Evolutionary conservation across 2,888 invertebrate genomes (phyloP).

Genomic region (Drosophila nr. perissopoda): DNA sequence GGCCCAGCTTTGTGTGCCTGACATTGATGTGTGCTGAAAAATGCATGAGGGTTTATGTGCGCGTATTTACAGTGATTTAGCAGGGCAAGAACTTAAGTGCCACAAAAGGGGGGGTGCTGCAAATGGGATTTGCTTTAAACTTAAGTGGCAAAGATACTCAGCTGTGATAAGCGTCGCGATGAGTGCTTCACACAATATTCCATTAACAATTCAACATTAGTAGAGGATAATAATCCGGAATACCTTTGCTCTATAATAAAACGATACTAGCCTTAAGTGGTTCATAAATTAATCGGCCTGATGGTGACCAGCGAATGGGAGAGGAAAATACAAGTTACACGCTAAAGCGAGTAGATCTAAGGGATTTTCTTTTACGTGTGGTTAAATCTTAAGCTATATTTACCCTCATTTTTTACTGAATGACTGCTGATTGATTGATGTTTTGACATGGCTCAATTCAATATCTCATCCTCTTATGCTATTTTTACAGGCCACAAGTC

Average conservation of each 20-base stretch:
- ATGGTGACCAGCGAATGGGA: not conserved
- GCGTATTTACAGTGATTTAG: slow-evolving; percentile 19
- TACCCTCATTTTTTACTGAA: not conserved
- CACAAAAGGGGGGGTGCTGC: not conserved
- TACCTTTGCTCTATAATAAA: not conserved
- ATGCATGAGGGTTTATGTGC: slow-evolving; percentile 72
- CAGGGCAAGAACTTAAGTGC: not conserved
- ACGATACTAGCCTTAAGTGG: not conserved
- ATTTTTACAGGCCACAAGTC: slow-evolving; percentile 91
- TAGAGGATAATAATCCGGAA: not conserved
- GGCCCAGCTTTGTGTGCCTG: slow-evolving; percentile 1
- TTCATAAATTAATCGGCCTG: not conserved
- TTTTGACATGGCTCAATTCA: slow-evolving; percentile 16
- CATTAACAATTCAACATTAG: slow-evolving; percentile 22
- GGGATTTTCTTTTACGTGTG: not conserved
- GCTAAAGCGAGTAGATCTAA: not conserved
- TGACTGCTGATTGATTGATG: slow-evolving; percentile 30
- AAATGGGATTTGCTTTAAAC: slow-evolving; percentile 16
- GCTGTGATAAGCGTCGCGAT: slow-evolving; percentile 4
- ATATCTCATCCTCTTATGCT: slow-evolving; percentile 17
- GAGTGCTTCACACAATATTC: not conserved
- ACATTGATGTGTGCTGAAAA: slow-evolving; percentile 59
- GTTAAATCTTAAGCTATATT: not conserved
- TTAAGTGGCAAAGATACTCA: slow-evolving; percentile 19
- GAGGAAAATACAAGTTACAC: not conserved